phyloP scores from a whole-genome alignment of 53 echinoderm and acorn worm genomes.

The Antedon mediterranea region DNA sequence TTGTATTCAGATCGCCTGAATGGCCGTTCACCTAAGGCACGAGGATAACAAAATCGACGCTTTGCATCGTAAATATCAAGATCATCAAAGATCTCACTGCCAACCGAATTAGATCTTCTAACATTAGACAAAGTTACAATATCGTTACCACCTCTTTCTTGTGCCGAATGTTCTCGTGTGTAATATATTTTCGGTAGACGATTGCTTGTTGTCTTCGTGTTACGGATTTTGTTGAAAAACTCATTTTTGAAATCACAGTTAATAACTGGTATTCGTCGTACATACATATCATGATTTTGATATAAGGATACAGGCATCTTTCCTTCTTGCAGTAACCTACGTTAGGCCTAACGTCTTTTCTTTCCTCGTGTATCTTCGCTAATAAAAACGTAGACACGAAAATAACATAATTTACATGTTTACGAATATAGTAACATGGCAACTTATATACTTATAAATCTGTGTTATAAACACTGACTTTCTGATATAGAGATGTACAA shows the following conservation, averaged over 20 bases:
- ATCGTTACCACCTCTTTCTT: background rate
- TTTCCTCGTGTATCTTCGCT: background rate
- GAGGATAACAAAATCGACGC: background rate
- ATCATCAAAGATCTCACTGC: background rate
- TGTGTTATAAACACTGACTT: no score
- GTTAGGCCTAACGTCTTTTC: no score
- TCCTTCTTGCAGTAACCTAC: background rate
- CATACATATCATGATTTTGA: background rate
- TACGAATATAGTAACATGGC: no score
- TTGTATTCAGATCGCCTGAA: background rate
- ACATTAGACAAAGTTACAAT: background rate
- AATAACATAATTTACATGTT: no score
- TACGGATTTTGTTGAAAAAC: background rate
- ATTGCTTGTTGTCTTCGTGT: background rate
- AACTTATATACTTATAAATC: no score
- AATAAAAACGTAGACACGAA: background rate
- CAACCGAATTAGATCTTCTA: background rate
- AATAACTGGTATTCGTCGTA: background rate
- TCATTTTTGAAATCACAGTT: background rate
- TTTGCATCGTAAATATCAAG: background rate
- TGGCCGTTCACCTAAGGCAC: background rate
- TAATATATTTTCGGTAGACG: background rate
- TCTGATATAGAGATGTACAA: no score
- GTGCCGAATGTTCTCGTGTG: background rate
- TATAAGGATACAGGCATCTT: background rate